Percentiles rank a stretch among this genome's conserved stretches.
Conservation (phyloP, 2,888 invertebrate species). For the Drosophila setosimentum region DNA sequence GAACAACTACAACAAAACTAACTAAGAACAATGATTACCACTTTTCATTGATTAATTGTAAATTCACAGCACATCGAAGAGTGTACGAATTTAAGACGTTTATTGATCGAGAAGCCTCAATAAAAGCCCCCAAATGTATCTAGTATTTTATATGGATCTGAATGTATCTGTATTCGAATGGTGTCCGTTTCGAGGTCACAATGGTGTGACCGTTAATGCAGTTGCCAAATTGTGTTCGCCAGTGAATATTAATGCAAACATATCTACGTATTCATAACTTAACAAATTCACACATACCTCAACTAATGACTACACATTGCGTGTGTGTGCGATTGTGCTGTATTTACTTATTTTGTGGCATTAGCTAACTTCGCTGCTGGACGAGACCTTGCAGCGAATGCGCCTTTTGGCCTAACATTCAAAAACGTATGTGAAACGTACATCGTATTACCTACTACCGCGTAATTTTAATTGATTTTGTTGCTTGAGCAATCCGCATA, state of each 20-base stretch:
- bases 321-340: conserved; percentile 3
- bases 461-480: conserved; percentile 55
- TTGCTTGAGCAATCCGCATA: conserved; percentile 33
- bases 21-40: neutral
- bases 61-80: conserved; percentile 41
- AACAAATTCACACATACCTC: neutral
- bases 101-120: conserved; percentile 37
- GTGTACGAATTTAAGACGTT: conserved; percentile 42
- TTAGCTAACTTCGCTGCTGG: conserved; percentile 64
- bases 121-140: neutral
- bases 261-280: conserved; percentile 16
- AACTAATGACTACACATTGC: conserved; percentile 1
- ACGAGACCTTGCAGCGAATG: conserved; percentile 65
- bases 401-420: conserved; percentile 60
- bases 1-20: neutral
- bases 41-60: conserved; percentile 29
- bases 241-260: conserved; percentile 59
- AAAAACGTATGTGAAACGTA: conserved; percentile 47
- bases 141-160: conserved; percentile 28
- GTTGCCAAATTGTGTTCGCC: conserved; percentile 56
- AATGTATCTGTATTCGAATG: conserved; percentile 28
- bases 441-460: conserved; percentile 31
- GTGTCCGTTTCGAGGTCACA: conserved; percentile 51
- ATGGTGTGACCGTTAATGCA: conserved; percentile 61
- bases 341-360: conserved; percentile 56